Percentiles rank a stretch among this genome's conserved stretches.
These are phyloP conservation scores for Argyra leucocephala DNA, from an alignment of 2,888 invertebrate genomes.

Conservation along the genomic window DNA sequence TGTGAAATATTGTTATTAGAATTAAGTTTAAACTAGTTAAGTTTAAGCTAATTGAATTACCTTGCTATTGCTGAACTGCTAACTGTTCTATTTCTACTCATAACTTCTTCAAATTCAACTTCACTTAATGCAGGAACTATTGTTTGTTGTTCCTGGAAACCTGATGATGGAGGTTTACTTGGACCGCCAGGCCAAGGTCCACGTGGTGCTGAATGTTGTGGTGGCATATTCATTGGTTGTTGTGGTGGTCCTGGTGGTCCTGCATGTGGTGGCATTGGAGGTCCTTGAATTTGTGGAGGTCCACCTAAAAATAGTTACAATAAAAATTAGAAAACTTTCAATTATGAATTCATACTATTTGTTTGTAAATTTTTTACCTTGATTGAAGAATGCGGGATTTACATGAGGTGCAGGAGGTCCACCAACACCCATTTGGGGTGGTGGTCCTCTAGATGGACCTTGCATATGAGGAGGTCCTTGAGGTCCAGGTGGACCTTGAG, in stretches of 20 bases:
- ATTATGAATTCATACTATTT: too few species aligned
- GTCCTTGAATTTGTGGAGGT: conserved; percentile 45
- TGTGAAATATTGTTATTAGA: conserved; percentile 23
- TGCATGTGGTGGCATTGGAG: conserved; percentile 48
- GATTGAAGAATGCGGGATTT: conserved; percentile 93
- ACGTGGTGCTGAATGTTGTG: conserved; percentile 58
- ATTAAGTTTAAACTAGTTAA: background rate
- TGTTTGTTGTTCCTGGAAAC: conserved; percentile 36
- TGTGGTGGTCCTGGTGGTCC: conserved; percentile 47
- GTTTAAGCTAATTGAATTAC: conserved; percentile 24
- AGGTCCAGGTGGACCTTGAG: conserved; percentile 50
- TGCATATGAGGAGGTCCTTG: conserved; percentile 63
- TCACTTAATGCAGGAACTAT: conserved; percentile 67
- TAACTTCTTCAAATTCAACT: conserved; percentile 96
- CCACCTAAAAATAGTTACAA: conserved; percentile 28
- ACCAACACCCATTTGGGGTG: conserved; percentile 45
- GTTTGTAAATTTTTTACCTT: conserved; percentile 35
- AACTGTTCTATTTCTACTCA: conserved; percentile 93
- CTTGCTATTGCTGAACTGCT: conserved; percentile 90
- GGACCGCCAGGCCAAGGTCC: conserved; percentile 55
- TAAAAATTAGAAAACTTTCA: too few species aligned
- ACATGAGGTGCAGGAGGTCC: conserved; percentile 83
- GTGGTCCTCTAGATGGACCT: conserved; percentile 55
- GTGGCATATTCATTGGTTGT: conserved; percentile 39
- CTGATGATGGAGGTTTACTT: conserved; percentile 37